Conservation (phyloP, 2,797 vertebrate genomes). For the Lepilemur septentrionalis region DNA sequence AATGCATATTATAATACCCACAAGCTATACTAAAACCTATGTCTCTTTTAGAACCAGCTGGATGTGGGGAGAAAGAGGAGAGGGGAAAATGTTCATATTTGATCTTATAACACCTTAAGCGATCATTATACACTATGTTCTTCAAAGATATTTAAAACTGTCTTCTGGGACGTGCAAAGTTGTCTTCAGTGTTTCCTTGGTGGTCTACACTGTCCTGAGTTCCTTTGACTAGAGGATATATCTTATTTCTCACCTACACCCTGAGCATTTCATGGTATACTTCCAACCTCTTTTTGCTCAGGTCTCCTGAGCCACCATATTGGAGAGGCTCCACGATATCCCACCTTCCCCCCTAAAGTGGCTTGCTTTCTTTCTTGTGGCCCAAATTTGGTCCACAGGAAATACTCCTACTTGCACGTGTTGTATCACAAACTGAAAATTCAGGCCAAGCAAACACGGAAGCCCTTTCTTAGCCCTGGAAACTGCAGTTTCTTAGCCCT, state of each 20-base stretch:
- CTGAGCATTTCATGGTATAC: background rate
- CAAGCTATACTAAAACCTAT: background rate
- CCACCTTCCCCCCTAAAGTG: background rate
- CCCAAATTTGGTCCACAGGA: background rate
- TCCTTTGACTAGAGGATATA: background rate
- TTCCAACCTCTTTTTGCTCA: background rate
- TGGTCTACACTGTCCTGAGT: background rate
- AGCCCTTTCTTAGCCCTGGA: background rate
- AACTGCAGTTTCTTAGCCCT: background rate
- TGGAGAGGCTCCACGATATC: background rate
- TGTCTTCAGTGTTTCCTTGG: background rate
- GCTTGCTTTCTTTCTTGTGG: background rate
- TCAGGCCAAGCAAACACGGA: background rate
- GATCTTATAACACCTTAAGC: background rate
- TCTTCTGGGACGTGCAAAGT: background rate
- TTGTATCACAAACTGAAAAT: background rate
- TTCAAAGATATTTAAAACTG: slow-evolving; percentile 16
- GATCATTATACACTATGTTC: background rate
- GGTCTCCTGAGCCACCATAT: background rate
- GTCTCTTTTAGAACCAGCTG: background rate
- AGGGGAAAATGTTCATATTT: background rate
- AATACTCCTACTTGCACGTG: background rate
- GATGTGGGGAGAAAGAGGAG: background rate
- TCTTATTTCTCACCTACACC: background rate
- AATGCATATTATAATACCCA: background rate